Base-by-base conservation (phyloP, 2,113 vertebrate genomes). In the Microcebus griseorufus region DNA sequence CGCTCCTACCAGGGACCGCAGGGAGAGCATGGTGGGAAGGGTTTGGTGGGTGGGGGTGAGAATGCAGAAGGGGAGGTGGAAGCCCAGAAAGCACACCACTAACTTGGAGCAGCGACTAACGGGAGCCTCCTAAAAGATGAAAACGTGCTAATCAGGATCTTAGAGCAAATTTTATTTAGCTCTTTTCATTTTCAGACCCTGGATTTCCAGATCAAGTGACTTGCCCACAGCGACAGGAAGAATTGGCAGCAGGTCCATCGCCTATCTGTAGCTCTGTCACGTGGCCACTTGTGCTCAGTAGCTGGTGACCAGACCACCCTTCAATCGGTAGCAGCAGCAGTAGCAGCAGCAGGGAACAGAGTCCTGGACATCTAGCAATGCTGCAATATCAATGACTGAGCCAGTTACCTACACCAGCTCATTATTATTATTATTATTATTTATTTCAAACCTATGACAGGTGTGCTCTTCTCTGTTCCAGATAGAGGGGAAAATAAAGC, bases 21-120 rank as follows among this genome's bases (percentile, higher is more conserved):
- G 18, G 29, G 13, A 62, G 5, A n/a, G 23, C n/a, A 25, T 5
- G 0, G 0, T 9, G 27, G 16, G 6, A 6, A 3, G 8, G 13
- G 14, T 45, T 45, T 45, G 45, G 45, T 1, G 60, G 6, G 2
- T 51, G 39, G 58, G n/a, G 16, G 29, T 22, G 3, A 67, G 65
- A 75, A 42, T 17, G 16, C 34, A 22, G 22, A 90, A 53, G 51
- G 18, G 42, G 29, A 70, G 16, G n/a, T 39, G 60, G 39, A 82
- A 76, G 23, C 34, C 22, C 16, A 8, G 42, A 72, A 60, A 60
- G 48, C 9, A 39, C 5, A 8, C 16, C 29, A 14, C 20, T n/a
- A 3, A n/a, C 34, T 6, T 58, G 48, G 45, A 93, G 73, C n/a
- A 9, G 45, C 9, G 34, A 14, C 22, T 11, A 5, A 75, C 4